These are phyloP conservation scores for Suricata suricatta DNA, from an alignment of 2,113 vertebrate genomes.

Conservation along the genomic window DNA sequence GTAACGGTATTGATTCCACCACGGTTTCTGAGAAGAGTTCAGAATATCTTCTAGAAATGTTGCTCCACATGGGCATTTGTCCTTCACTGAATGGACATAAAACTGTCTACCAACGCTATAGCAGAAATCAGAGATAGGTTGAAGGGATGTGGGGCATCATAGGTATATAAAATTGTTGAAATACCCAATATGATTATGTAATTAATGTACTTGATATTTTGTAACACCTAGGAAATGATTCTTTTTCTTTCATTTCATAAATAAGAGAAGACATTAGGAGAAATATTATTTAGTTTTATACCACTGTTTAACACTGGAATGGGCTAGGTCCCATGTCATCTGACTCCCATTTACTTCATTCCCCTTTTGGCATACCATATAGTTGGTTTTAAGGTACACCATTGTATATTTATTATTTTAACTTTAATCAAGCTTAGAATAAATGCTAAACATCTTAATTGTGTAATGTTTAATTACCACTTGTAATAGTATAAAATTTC, in stretches of 20 bases:
- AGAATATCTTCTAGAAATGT: not conserved
- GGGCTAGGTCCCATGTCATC: not conserved
- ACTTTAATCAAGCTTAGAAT: not conserved
- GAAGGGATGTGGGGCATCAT: not conserved
- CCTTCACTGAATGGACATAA: not conserved
- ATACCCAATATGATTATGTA: not conserved
- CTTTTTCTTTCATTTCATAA: not conserved
- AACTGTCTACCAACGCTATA: not conserved
- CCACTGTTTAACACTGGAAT: not conserved
- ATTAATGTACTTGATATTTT: not conserved
- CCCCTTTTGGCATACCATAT: not conserved
- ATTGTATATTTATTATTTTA: not conserved
- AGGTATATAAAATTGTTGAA: not conserved
- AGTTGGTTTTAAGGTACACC: not conserved
- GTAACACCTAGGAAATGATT: not conserved
- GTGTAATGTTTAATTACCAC: not conserved
- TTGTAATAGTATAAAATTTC: not conserved
- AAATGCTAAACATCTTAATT: not conserved
- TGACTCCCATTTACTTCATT: not conserved
- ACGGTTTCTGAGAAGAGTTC: not conserved
- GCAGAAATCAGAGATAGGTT: not conserved
- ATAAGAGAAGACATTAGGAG: not conserved
- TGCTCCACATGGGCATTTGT: not conserved
- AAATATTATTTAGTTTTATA: not conserved
- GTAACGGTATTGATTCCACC: not conserved